Conservation (phyloP, 2,797 vertebrate genomes). For the Potorous gilbertii region DNA sequence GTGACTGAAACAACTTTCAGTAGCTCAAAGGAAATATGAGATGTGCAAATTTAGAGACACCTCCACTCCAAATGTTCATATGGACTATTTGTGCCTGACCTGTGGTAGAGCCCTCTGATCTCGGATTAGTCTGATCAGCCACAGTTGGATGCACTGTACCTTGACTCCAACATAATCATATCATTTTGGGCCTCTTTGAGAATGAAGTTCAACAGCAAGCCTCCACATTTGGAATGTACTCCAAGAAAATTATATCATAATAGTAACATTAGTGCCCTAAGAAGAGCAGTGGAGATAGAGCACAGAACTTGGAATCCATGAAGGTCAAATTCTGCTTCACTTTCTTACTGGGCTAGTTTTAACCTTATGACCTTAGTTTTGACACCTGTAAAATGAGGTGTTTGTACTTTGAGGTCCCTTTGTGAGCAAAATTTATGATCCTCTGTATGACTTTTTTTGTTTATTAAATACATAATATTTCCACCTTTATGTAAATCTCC, state of each 20-base stretch:
- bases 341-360: neutral
- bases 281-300: neutral
- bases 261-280: neutral
- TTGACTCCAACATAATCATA: neutral
- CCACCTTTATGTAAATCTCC: neutral
- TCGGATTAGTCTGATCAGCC: neutral
- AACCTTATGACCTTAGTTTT: neutral
- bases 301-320: neutral
- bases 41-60: neutral
- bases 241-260: neutral
- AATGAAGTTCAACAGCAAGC: neutral
- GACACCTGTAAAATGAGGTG: neutral
- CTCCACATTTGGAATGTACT: neutral
- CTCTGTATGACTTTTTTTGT: neutral
- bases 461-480: neutral
- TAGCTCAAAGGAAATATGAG: neutral
- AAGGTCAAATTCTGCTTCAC: neutral
- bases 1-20: neutral
- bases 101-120: neutral
- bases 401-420: neutral
- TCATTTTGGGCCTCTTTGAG: neutral
- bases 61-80: neutral
- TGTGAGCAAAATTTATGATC: neutral
- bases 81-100: neutral
- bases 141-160: neutral